Base-by-base conservation (phyloP, 2,113 vertebrate species). In the Zapornia atra region DNA sequence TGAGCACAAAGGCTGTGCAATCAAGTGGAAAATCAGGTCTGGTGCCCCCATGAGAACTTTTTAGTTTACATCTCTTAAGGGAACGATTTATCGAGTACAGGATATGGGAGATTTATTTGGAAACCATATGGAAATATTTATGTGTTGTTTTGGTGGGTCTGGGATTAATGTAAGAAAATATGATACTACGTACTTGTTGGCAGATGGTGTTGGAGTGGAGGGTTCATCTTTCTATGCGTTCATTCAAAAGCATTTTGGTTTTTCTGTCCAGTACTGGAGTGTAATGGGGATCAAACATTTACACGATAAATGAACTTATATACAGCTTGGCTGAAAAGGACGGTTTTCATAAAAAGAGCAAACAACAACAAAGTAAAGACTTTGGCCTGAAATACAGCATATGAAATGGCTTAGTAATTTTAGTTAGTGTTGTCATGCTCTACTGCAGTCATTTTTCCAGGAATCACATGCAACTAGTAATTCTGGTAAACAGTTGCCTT, bases 121-220 rank as follows among this genome's bases (percentile, higher is more conserved):
- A 88, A 93, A 86, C 48, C 42, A 38, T 86, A 84, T 97, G 86
- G 86, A 94, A 96, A 90, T 17, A 12, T 86, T 95, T 86, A 66
- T 42, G 12, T 77, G 48, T 87, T 92, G 22, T 65, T 88, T 96
- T 88, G 5, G 3, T 77, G 48, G 40, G n/a, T 57, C 24, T 86
- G 34, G 57, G 64, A 88, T 80, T 93, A 81, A 92, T 71, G 68
- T 86, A 79, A 94, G 72, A 94, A 95, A 91, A 94, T 75, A 73
- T 15, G 57, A 86, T 84, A 71, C 26, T 57, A 75, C 28, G 53
- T 90, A 83, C 59, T 93, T 80, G 26, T 68, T 88, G 69, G 46
- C 56, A 75, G 33, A 56, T 93, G 51, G 8, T 90, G 76, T 48
- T 93, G 38, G 44, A 90, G 26, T 78, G 38, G 42, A 72, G 19